Conservation (phyloP, 2,888 invertebrate species). For the Cantharis rufa region DNA sequence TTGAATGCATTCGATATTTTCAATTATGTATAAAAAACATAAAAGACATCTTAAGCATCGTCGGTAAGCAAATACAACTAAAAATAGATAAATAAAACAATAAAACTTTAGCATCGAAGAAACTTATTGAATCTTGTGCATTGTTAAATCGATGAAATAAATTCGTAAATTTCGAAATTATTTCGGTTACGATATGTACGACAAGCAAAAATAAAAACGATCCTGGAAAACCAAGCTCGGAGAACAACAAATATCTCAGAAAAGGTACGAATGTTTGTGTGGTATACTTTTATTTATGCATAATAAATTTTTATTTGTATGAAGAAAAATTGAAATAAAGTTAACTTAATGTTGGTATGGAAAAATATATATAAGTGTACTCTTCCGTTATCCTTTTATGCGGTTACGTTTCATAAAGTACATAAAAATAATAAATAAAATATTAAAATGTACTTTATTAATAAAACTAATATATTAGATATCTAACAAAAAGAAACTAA, state of each 20-base stretch:
- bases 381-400: not conserved
- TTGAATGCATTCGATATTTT: not conserved
- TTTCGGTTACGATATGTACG: not conserved
- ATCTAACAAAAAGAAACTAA: not conserved
- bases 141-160: not conserved
- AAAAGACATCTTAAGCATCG: not conserved
- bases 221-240: not conserved
- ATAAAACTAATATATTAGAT: not conserved
- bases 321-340: not conserved
- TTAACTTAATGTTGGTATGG: not conserved
- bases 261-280: not conserved
- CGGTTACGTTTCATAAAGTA: not conserved
- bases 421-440: not conserved
- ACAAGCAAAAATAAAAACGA: not conserved
- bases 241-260: not conserved
- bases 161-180: not conserved
- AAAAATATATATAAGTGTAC: not conserved
- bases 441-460: not conserved
- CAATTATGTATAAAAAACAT: not conserved
- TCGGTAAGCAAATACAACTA: not conserved
- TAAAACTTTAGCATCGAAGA: not conserved
- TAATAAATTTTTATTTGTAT: not conserved
- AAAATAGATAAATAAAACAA: not conserved
- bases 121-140: not conserved
- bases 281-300: not conserved